Evolutionary conservation across 37 sponge, comb jelly and placozoan species (phyloP).

Genomic region (Petrosia ficiformis): DNA sequence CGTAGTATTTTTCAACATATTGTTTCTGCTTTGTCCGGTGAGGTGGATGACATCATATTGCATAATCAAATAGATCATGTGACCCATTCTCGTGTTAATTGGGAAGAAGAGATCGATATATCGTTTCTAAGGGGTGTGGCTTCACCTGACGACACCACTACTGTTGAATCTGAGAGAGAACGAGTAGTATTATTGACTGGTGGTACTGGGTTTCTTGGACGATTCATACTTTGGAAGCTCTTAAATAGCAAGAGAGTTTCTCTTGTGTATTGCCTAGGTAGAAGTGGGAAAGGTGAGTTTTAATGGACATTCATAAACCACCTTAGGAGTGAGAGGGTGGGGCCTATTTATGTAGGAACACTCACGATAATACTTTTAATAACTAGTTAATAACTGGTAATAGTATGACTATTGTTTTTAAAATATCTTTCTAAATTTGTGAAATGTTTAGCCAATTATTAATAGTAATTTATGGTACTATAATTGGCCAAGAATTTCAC

Average conservation of each 20-base stretch:
- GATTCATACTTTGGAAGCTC: conserved; percentile 35
- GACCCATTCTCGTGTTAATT: background rate
- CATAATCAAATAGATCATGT: background rate
- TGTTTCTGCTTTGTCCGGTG: background rate
- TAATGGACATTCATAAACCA: background rate
- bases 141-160: background rate
- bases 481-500: too few relatives aligned
- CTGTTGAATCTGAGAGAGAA: background rate
- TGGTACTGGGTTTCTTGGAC: conserved; percentile 44
- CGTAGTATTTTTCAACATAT: background rate
- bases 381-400: too few relatives aligned
- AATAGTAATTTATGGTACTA: too few relatives aligned
- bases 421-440: too few relatives aligned
- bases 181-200: conserved; percentile 32
- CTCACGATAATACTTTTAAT: too few relatives aligned
- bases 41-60: background rate
- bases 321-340: background rate
- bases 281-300: conserved; percentile 9
- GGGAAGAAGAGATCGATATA: background rate
- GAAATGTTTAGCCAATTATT: too few relatives aligned
- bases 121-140: background rate
- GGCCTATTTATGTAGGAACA: background rate
- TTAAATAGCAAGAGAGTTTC: conserved; percentile 2
- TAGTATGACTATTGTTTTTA: too few relatives aligned
- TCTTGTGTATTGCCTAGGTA: conserved; percentile 33